These are phyloP conservation scores for Parauchenoglanis ngamensis DNA, from an alignment of 2,797 vertebrate genomes.

Conservation along the genomic window DNA sequence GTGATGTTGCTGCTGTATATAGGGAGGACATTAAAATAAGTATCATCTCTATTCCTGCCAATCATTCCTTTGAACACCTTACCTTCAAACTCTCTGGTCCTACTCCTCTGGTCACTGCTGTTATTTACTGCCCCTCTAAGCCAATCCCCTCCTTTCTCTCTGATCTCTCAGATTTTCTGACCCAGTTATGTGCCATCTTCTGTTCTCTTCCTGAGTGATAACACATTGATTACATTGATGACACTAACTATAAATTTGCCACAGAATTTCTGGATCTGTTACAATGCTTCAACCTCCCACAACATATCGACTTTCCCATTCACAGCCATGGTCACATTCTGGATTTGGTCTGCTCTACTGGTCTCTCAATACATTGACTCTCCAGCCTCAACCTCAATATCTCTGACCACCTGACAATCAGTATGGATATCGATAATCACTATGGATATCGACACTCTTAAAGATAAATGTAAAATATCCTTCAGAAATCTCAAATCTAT, in stretches of 20 bases:
- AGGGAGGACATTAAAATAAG: too few species aligned
- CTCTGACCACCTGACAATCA: too few species aligned
- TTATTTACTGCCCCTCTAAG: slow-evolving; percentile 9
- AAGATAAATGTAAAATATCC: background rate
- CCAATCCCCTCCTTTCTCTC: background rate
- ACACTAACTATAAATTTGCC: too few species aligned
- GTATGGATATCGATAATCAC: background rate
- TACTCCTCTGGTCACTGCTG: slow-evolving; percentile 4
- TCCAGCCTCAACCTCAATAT: too few species aligned
- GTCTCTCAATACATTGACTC: too few species aligned
- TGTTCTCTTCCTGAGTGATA: too few species aligned
- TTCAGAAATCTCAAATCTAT: slow-evolving; percentile 9
- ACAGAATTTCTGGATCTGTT: too few species aligned
- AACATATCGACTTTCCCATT: too few species aligned
- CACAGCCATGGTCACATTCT: too few species aligned
- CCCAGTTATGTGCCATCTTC: background rate
- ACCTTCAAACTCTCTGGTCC: background rate
- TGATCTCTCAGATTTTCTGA: background rate
- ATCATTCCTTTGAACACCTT: slow-evolving; percentile 21
- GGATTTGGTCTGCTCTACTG: too few species aligned
- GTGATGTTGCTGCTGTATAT: slow-evolving; percentile 22
- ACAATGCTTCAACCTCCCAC: too few species aligned
- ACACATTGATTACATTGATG: too few species aligned
- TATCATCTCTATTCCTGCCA: background rate
- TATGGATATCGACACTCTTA: background rate